Percentiles rank a stretch among this genome's conserved stretches.
phyloP scores from a whole-genome alignment of 2,888 invertebrate genomes.

The Caenorhabditis macrosperma region DNA sequence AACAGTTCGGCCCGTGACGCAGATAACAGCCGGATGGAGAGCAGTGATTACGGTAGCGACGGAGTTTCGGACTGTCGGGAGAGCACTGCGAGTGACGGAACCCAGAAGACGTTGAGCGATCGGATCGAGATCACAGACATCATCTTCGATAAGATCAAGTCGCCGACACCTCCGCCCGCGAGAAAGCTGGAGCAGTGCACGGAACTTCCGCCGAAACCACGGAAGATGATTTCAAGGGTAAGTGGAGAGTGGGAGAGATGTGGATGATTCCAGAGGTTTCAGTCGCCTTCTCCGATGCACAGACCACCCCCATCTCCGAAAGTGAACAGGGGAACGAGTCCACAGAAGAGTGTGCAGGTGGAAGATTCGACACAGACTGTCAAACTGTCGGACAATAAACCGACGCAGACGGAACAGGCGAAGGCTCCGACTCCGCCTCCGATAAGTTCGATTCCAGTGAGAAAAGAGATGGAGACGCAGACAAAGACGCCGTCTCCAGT shows the following conservation, averaged over 20 bases:
- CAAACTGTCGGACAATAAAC: slow-evolving; percentile 31
- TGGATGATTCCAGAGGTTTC: slow-evolving; percentile 31
- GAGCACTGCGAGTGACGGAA: slow-evolving; percentile 57
- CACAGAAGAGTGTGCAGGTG: slow-evolving; percentile 31
- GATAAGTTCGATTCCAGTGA: slow-evolving; percentile 60
- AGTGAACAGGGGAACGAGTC: slow-evolving; percentile 47
- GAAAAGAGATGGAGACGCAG: slow-evolving; percentile 56
- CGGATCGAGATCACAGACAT: slow-evolving; percentile 66
- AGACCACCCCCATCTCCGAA: slow-evolving; percentile 61
- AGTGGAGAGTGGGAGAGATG: neutral
- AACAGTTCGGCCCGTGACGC: slow-evolving; percentile 26
- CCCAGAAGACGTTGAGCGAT: slow-evolving; percentile 66
- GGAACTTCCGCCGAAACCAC: slow-evolving; percentile 65
- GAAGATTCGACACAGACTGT: slow-evolving; percentile 56
- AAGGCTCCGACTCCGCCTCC: slow-evolving; percentile 60
- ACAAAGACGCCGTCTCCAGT: slow-evolving; percentile 52
- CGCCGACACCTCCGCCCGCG: slow-evolving; percentile 56
- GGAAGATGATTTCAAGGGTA: slow-evolving; percentile 63
- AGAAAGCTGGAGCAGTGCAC: slow-evolving; percentile 60
- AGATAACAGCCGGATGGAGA: slow-evolving; percentile 54
- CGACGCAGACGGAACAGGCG: slow-evolving; percentile 40
- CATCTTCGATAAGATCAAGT: slow-evolving; percentile 61
- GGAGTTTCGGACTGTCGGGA: slow-evolving; percentile 62
- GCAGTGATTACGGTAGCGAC: slow-evolving; percentile 66
- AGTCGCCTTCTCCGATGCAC: slow-evolving; percentile 59